Percentiles rank a stretch among this genome's conserved stretches.
Conservation (phyloP, 1,140 invertebrate genomes). For the Armadillidium nasatum region DNA sequence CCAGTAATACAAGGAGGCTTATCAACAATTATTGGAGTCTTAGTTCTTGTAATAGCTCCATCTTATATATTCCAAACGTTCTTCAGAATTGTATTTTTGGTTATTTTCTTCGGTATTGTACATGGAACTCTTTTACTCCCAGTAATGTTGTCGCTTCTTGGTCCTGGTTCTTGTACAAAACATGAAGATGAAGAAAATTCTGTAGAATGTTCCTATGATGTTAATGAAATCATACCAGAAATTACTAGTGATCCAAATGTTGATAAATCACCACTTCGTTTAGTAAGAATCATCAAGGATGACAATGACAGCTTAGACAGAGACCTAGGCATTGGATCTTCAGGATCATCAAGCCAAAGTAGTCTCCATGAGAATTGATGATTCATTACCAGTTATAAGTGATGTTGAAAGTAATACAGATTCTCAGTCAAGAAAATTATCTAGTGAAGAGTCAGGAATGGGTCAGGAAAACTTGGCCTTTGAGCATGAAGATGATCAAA, state of each 20-base stretch:
- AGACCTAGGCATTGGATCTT: conserved; percentile 79
- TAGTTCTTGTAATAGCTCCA: conserved; percentile 78
- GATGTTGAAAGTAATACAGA: not conserved
- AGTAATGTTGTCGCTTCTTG: conserved; percentile 81
- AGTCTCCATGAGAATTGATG: conserved; percentile 59
- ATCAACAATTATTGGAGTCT: conserved; percentile 85
- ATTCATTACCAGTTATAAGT: not conserved
- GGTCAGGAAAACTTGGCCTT: not conserved
- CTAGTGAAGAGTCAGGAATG: not conserved
- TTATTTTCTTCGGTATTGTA: conserved; percentile 88
- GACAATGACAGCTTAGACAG: conserved; percentile 57
- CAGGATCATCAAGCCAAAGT: conserved; percentile 65
- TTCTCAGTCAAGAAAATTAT: conserved; percentile 2
- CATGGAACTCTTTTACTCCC: conserved; percentile 88
- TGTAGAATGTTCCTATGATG: conserved; percentile 49
- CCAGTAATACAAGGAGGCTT: conserved; percentile 93
- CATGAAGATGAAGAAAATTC: conserved; percentile 56
- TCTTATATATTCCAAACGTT: conserved; percentile 96
- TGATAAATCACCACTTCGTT: conserved; percentile 28
- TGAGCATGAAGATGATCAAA: not conserved
- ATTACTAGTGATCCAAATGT: not conserved
- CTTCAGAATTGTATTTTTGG: conserved; percentile 96
- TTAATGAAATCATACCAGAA: not conserved
- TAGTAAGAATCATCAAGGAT: conserved; percentile 34
- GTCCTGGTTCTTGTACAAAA: conserved; percentile 61